Percentiles rank a stretch among this genome's conserved stretches.
phyloP scores from a whole-genome alignment of 2,113 vertebrate species.

The Rhombomys opimus region DNA sequence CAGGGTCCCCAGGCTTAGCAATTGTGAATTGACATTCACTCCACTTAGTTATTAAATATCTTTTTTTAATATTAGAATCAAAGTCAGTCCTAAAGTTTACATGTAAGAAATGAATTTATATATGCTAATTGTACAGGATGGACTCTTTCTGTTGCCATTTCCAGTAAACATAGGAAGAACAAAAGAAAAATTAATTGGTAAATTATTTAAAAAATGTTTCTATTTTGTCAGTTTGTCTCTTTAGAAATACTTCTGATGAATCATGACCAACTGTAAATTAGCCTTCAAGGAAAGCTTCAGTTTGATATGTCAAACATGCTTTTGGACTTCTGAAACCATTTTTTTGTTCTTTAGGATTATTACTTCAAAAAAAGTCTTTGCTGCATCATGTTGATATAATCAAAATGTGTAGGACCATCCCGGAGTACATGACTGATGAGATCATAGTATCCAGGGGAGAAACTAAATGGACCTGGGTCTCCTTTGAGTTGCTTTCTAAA shows the following conservation, averaged over 20 bases:
- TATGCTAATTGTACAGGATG: background rate
- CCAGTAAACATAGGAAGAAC: background rate
- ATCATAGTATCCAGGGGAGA: background rate
- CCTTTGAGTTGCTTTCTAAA: background rate
- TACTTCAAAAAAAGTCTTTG: slow-evolving; percentile 13
- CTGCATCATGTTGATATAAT: background rate
- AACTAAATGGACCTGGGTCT: too few species aligned
- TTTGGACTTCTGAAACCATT: background rate
- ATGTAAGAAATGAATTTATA: slow-evolving; percentile 18
- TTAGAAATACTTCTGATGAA: background rate
- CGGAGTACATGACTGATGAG: too few species aligned
- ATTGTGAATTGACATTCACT: background rate
- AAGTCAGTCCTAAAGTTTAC: background rate
- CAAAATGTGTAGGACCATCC: background rate
- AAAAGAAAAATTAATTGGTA: background rate
- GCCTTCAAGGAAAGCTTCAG: background rate
- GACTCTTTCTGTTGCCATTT: slow-evolving; percentile 20
- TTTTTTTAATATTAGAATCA: slow-evolving; percentile 11
- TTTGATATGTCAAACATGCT: background rate
- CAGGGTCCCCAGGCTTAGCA: background rate
- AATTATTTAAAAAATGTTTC: background rate
- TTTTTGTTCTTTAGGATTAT: slow-evolving; percentile 36
- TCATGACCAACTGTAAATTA: background rate
- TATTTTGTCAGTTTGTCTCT: background rate
- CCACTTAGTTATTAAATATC: background rate